Conservation (phyloP, 1,140 invertebrate species). For the Solen grandis region DNA sequence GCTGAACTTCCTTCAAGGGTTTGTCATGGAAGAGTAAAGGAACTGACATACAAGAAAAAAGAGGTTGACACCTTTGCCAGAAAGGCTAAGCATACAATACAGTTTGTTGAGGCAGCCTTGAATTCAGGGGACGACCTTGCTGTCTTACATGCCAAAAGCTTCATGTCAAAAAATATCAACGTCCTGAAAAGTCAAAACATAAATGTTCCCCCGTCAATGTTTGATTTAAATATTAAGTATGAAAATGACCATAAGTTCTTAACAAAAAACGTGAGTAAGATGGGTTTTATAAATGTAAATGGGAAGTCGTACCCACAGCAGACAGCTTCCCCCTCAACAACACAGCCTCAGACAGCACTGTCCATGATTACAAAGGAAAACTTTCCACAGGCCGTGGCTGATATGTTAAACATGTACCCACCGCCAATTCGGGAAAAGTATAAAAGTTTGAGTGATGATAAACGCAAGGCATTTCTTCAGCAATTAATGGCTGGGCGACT, state of each 20-base stretch:
- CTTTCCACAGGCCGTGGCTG: slow-evolving; percentile 17
- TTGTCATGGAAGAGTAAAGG: slow-evolving; percentile 43
- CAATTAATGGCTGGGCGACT: not conserved
- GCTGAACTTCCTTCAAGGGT: slow-evolving; percentile 50
- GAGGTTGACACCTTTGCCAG: slow-evolving; percentile 81
- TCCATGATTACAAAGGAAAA: slow-evolving; percentile 20
- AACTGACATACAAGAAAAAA: slow-evolving; percentile 87
- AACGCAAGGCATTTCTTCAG: slow-evolving; percentile 32
- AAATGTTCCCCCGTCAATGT: slow-evolving; percentile 62
- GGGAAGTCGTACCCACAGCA: slow-evolving; percentile 61
- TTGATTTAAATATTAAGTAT: slow-evolving; percentile 66
- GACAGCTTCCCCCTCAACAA: not conserved
- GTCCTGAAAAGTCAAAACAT: slow-evolving; percentile 76
- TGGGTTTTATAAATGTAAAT: slow-evolving; percentile 69
- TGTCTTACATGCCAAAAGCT: slow-evolving; percentile 35
- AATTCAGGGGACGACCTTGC: slow-evolving; percentile 42
- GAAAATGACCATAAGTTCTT: slow-evolving; percentile 57
- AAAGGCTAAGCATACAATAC: slow-evolving; percentile 33
- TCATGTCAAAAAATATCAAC: slow-evolving; percentile 44
- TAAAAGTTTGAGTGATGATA: slow-evolving; percentile 7
- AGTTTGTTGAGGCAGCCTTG: slow-evolving; percentile 44
- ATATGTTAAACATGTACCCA: slow-evolving; percentile 34
- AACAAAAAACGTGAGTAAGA: slow-evolving; percentile 60
- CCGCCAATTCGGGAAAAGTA: slow-evolving; percentile 22
- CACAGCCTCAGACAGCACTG: not conserved